These are phyloP conservation scores for Synaphobranchus kaupii DNA, from an alignment of 2,797 vertebrate genomes.

Conservation along the genomic window DNA sequence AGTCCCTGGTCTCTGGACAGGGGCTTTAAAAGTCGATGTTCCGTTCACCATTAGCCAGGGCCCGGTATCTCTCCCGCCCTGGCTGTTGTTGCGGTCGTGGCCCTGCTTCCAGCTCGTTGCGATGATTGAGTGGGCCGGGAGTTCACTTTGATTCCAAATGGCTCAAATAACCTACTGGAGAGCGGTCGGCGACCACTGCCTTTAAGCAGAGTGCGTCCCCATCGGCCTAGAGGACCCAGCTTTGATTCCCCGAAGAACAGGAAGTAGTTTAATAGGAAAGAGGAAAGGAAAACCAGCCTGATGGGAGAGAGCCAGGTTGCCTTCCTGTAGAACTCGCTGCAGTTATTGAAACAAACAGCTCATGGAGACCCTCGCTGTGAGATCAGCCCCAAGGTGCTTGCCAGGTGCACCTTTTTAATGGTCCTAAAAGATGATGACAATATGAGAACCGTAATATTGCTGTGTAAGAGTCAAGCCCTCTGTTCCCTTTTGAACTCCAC, in stretches of 20 bases:
- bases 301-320: constrained; percentile 61
- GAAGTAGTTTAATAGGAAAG: constrained; percentile 58
- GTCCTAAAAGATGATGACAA: not conserved
- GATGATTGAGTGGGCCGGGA: constrained; percentile 28
- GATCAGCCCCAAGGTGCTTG: not conserved
- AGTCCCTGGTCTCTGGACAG: not conserved
- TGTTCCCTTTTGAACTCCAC: not conserved
- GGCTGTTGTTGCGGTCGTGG: constrained; percentile 9
- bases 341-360: constrained; percentile 8
- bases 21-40: constrained; percentile 3
- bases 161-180: constrained; percentile 25
- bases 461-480: not conserved
- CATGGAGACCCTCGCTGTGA: constrained; percentile 5
- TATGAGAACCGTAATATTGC: not conserved
- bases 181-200: constrained; percentile 18
- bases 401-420: constrained; percentile 20
- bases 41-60: constrained; percentile 25
- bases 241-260: constrained; percentile 62
- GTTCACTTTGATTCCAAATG: constrained; percentile 31
- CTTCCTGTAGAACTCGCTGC: constrained; percentile 56
- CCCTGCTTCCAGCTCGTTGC: constrained; percentile 7
- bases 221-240: constrained; percentile 12
- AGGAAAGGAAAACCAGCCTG: constrained; percentile 58
- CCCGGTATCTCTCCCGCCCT: constrained; percentile 6
- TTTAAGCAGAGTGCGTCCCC: constrained; percentile 15